Base-by-base conservation (phyloP, 2,113 vertebrate species). In the Gadus macrocephalus region DNA sequence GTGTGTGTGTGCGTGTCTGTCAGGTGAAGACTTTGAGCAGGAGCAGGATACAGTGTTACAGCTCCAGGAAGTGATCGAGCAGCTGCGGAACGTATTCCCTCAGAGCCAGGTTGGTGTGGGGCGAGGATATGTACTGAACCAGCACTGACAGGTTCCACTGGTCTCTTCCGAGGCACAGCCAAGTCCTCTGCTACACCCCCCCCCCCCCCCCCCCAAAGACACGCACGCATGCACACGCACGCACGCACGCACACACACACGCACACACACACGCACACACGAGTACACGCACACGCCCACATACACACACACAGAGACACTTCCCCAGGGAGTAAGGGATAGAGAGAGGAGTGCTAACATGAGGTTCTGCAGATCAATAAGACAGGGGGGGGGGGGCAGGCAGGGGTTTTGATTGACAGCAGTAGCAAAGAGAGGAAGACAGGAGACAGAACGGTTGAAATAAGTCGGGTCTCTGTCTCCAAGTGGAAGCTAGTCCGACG, bases 41-140 rank as follows among this genome's bases (percentile, higher is more conserved):
- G 94, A 94, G 71, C 94, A 95, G 73, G 94, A 98, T 64, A 96
- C 97, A 17, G 95, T 95, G 53, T 73, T 96, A 80, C 95, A 96
- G 85, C 91, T 99, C 72, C 96, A 99, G 83, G 95, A 99, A 78
- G 97, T 99, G 70, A 99, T 99, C 83, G 95, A 98, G 89, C 97
- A 98, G 85, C 91, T 99, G 84, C 93, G 93, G 70, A 98, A 95
- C 53, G 93, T 96, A 85, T 98, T 99, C 85, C 97, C 63, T 90
- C 88, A 12, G 90, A 93, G 80, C 85, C 88, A 9, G 89, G 90
- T 87, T 72, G 88, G 85, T 82, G 59, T 49, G 42, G 12, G 42
- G 11, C 11, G 42, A 12, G 42, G 14, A 14, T 9, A 14, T 49
- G 42, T 49, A 49, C 42, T 9, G 8, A 11, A 72, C 15, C 61